Evolutionary conservation across 2,113 vertebrate species (phyloP).

Genomic region (Nannospalax galili): DNA sequence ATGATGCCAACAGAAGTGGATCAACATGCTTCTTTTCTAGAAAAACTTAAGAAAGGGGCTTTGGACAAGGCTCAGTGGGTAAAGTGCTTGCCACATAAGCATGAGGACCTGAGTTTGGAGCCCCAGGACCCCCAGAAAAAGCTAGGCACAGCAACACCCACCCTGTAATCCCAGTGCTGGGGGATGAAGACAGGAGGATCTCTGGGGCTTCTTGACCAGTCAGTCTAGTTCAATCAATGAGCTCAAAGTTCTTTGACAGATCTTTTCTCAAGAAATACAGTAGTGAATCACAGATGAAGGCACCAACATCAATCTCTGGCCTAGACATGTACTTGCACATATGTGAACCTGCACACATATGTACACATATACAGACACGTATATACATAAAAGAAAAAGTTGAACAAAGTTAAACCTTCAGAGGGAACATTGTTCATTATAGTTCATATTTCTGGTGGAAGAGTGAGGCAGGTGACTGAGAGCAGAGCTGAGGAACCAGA

Average conservation of each 20-base stretch:
- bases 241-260: not conserved
- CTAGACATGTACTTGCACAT: not conserved
- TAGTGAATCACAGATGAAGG: not conserved
- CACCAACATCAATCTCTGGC: not conserved
- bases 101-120: not conserved
- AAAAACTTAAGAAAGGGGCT: not conserved
- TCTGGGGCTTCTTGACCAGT: not conserved
- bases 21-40: not conserved
- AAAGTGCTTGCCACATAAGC: not conserved
- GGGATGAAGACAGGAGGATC: not conserved
- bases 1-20: not conserved
- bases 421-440: not conserved
- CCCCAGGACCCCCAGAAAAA: not conserved
- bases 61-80: not conserved
- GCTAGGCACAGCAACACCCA: not conserved
- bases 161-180: not conserved
- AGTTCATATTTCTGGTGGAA: not conserved
- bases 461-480: not conserved
- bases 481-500: too few relatives aligned
- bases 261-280: not conserved
- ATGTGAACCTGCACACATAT: not conserved
- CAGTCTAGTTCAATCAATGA: not conserved
- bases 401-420: not conserved
- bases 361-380: not conserved
- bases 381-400: not conserved